A percentile compares a stretch with the other conserved stretches of the same genome.
phyloP scores from a whole-genome alignment of 2,888 invertebrate species.

The Oxytorus armatus region DNA sequence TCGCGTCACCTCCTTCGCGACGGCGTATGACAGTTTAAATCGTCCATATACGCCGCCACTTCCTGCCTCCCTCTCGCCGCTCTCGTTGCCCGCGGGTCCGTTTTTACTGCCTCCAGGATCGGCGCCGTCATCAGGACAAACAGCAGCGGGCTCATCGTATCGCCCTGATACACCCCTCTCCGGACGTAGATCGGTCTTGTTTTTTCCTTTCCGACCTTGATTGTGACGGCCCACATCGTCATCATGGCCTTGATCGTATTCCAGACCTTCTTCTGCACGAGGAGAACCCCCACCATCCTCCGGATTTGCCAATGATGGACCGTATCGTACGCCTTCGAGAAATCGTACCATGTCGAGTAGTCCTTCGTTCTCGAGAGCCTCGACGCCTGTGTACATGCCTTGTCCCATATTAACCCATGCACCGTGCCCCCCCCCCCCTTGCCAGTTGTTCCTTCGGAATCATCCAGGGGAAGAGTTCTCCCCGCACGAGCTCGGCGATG shows the following conservation, averaged over 20 bases:
- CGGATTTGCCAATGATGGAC: constrained; percentile 49
- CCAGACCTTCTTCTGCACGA: not conserved
- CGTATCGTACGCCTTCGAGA: constrained; percentile 56
- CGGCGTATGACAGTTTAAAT: constrained; percentile 63
- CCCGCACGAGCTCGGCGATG: constrained; percentile 45
- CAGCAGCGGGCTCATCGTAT: constrained; percentile 60
- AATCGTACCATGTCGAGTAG: constrained; percentile 69
- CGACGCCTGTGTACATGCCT: constrained; percentile 61
- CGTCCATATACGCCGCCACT: constrained; percentile 53
- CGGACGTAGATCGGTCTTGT: constrained; percentile 26
- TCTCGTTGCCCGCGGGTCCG: not conserved
- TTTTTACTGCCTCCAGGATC: constrained; percentile 13
- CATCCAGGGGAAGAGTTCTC: constrained; percentile 58
- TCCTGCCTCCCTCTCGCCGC: constrained; percentile 29
- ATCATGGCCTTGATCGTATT: constrained; percentile 13
- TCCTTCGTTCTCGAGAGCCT: constrained; percentile 45
- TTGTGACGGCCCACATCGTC: constrained; percentile 12
- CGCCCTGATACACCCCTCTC: constrained; percentile 57
- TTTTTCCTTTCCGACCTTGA: constrained; percentile 9
- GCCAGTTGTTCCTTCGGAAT: constrained; percentile 19
- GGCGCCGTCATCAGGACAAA: constrained; percentile 49
- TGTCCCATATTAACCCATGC: constrained; percentile 58
- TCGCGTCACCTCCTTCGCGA: not conserved
- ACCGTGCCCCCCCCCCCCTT: constrained; percentile 10
- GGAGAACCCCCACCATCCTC: constrained; percentile 33